phyloP scores from a whole-genome alignment of 2,797 vertebrate species.

The Sebastes aleutianus region DNA sequence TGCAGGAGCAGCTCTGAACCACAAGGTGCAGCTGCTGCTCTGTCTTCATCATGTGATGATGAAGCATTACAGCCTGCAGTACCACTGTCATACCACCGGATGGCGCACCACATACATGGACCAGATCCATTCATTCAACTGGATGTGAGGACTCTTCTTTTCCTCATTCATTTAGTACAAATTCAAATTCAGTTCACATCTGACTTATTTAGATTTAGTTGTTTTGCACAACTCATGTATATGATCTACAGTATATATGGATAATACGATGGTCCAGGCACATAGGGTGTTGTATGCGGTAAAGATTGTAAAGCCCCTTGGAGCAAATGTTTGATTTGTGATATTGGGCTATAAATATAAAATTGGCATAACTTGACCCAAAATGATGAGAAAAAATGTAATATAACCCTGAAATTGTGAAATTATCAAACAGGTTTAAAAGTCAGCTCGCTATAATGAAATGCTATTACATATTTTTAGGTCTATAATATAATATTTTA shows the following conservation, averaged over 20 bases:
- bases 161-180: neutral
- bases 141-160: neutral
- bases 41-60: neutral
- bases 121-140: neutral
- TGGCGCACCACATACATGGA: neutral
- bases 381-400: neutral
- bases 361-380: neutral
- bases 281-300: too few relatives aligned
- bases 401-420: neutral
- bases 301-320: too few relatives aligned
- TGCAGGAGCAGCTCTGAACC: neutral
- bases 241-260: neutral
- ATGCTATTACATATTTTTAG: neutral
- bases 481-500: too few relatives aligned
- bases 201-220: neutral
- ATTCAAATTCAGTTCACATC: neutral
- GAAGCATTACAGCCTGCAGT: neutral
- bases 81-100: neutral
- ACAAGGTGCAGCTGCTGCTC: conserved; percentile 13
- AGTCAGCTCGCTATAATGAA: neutral
- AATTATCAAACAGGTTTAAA: neutral
- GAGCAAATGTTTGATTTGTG: too few relatives aligned
- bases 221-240: too few relatives aligned
- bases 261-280: accelerated
- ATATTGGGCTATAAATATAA: too few relatives aligned